Evolutionary conservation across 1,140 invertebrate genomes (phyloP).

Genomic region (Trachelipus rathkii): DNA sequence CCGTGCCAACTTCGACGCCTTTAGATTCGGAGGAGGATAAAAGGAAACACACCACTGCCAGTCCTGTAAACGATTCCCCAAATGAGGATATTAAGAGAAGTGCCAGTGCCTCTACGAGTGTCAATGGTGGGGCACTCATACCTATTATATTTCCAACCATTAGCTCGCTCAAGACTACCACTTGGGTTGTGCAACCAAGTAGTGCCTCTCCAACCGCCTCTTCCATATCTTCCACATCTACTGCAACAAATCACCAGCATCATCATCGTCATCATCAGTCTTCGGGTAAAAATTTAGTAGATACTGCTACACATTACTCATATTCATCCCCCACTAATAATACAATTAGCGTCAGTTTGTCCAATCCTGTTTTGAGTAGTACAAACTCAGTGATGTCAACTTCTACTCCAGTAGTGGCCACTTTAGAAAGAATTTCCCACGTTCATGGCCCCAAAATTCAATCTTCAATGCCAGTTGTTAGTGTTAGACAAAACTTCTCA

Average conservation of each 20-base stretch:
- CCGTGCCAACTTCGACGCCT: no score
- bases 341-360: not conserved
- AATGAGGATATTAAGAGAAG: no score
- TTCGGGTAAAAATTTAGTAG: not conserved
- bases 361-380: not conserved
- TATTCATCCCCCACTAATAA: not conserved
- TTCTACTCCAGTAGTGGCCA: not conserved
- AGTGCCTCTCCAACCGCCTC: not conserved
- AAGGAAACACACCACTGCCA: no score
- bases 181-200: not conserved
- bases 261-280: no score
- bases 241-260: not conserved
- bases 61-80: no score
- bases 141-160: not conserved
- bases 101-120: no score
- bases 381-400: slow-evolving; percentile 1
- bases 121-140: not conserved
- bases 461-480: not conserved
- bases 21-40: no score
- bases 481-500: not conserved
- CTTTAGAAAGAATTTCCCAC: not conserved
- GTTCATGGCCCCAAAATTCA: not conserved
- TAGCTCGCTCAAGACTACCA: not conserved
- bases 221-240: not conserved
- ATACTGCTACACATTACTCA: not conserved